phyloP scores from a whole-genome alignment of 2,888 invertebrate genomes.

The Masnerella sp. region DNA sequence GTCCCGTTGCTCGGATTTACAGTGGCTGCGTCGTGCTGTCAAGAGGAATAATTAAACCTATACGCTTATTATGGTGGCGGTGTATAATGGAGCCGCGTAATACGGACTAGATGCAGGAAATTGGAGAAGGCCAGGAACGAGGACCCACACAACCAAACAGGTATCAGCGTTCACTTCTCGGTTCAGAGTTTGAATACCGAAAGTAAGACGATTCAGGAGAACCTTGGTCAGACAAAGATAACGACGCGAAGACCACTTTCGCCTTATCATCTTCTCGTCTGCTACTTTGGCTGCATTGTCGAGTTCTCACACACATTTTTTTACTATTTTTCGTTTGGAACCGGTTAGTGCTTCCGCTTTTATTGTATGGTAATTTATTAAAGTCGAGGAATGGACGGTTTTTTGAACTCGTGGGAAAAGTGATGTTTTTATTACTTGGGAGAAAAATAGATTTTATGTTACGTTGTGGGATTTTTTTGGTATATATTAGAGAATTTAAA shows the following conservation, averaged over 20 bases:
- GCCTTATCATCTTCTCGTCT: conserved; percentile 23
- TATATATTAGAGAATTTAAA: too few species aligned
- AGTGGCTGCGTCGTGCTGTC: conserved; percentile 41
- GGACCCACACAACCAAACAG: conserved; percentile 26
- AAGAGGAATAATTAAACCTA: conserved; percentile 54
- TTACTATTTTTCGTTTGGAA: too few species aligned
- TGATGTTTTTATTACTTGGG: too few species aligned
- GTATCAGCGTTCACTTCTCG: conserved; percentile 31
- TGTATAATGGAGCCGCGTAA: conserved; percentile 50
- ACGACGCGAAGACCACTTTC: conserved; percentile 8
- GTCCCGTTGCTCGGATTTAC: conserved; percentile 41
- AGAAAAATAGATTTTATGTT: too few species aligned
- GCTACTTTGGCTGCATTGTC: conserved; percentile 7
- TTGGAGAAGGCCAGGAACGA: conserved; percentile 37
- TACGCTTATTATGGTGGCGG: conserved; percentile 52
- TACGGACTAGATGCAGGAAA: conserved; percentile 51
- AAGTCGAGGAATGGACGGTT: too few species aligned
- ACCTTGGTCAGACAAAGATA: conserved; percentile 12
- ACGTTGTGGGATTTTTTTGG: too few species aligned
- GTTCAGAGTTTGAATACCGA: conserved; percentile 39
- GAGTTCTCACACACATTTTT: not conserved
- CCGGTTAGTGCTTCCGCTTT: too few species aligned
- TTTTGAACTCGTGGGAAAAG: too few species aligned
- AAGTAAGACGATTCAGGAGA: conserved; percentile 2
- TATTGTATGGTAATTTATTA: too few species aligned